These are phyloP conservation scores for Drosophila paulistorum DNA, from an alignment of 1,140 invertebrate species.

Conservation along the genomic window DNA sequence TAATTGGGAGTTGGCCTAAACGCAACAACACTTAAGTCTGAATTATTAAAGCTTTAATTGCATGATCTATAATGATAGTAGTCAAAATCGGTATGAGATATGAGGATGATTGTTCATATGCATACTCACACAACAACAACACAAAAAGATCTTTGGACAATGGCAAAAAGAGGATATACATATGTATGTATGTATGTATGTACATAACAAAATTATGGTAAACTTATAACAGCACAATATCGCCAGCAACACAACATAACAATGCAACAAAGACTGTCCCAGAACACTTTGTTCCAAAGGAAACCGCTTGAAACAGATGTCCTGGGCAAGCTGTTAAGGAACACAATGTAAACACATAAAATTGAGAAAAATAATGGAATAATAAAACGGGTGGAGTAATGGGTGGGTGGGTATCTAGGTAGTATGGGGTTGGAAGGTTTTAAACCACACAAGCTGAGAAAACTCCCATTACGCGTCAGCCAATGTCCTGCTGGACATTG, in stretches of 20 bases:
- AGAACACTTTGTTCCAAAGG: constrained; percentile 34
- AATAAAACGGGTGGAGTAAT: constrained; percentile 19
- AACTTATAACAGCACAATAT: constrained; percentile 35
- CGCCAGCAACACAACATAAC: constrained; percentile 55
- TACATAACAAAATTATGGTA: constrained; percentile 34
- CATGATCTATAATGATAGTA: constrained; percentile 25
- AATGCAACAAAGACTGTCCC: constrained; percentile 47
- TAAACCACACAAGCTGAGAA: constrained; percentile 91
- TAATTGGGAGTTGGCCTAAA: constrained; percentile 54
- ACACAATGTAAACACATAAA: constrained; percentile 41
- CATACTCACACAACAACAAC: constrained; percentile 42
- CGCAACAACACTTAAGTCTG: constrained; percentile 60
- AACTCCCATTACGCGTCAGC: constrained; percentile 90
- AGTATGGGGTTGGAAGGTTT: constrained; percentile 40
- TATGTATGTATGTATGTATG: constrained; percentile 23
- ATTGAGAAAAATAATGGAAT: constrained; percentile 37
- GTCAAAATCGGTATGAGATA: constrained; percentile 7
- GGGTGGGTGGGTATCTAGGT: neutral
- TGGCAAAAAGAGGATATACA: constrained; percentile 23
- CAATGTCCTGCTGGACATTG: constrained; percentile 85
- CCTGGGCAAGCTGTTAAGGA: constrained; percentile 32
- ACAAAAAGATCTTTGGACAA: neutral
- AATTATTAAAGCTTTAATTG: constrained; percentile 52
- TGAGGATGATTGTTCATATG: constrained; percentile 12
- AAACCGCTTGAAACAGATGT: constrained; percentile 26